These are phyloP conservation scores for Marmota flaviventris DNA, from an alignment of 2,113 vertebrate genomes.

Conservation along the genomic window DNA sequence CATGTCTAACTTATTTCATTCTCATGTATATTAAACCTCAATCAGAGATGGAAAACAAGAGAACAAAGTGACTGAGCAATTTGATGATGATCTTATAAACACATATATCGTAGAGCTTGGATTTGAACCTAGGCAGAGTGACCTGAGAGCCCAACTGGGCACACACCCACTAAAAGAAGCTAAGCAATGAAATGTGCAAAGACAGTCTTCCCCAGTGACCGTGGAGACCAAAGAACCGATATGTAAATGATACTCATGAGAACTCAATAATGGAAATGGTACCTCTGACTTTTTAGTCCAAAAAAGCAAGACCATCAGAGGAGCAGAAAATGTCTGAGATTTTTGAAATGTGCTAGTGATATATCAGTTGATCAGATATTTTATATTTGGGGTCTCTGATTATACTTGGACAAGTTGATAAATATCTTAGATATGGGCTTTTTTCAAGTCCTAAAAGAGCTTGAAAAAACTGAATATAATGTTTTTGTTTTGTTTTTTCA, in stretches of 20 bases:
- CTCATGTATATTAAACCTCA: not conserved
- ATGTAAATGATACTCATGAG: not conserved
- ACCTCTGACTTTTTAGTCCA: slow-evolving; percentile 11
- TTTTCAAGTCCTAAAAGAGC: not conserved
- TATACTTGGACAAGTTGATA: not conserved
- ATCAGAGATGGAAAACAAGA: not conserved
- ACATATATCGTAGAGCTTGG: not conserved
- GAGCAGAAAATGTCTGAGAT: not conserved
- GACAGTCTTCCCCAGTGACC: not conserved
- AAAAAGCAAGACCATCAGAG: not conserved
- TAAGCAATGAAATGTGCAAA: not conserved
- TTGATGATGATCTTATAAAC: not conserved
- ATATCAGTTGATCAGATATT: not conserved
- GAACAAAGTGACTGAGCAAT: not conserved
- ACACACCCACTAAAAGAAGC: not conserved
- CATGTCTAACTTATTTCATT: not conserved
- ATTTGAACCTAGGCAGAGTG: not conserved
- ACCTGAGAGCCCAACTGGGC: too few species aligned
- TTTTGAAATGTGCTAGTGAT: not conserved
- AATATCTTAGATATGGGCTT: not conserved
- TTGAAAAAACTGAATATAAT: not conserved
- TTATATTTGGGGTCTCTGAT: not conserved
- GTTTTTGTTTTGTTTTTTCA: not conserved
- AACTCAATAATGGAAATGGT: not conserved
- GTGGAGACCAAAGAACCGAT: not conserved